Percentiles rank a stretch among this genome's conserved stretches.
phyloP scores from a whole-genome alignment of 2,888 invertebrate species.

The Lasioglossum pauxillum region DNA sequence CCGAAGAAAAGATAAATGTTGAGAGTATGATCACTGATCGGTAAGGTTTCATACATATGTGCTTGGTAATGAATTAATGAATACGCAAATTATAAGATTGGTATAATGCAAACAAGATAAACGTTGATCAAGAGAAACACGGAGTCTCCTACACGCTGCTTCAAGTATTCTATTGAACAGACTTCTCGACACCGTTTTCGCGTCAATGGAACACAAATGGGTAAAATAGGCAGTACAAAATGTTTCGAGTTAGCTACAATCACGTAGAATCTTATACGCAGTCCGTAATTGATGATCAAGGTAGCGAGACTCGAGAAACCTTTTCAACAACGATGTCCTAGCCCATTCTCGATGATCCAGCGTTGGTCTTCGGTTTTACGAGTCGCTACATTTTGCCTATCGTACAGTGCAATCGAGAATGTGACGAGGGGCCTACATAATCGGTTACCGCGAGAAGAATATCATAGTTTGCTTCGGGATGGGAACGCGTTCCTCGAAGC shows the following conservation, averaged over 20 bases:
- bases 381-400: background rate
- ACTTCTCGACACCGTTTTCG: conserved; percentile 41
- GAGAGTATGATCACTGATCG: background rate
- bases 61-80: background rate
- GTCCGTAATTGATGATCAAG: background rate
- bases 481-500: background rate
- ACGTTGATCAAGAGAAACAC: conserved; percentile 32
- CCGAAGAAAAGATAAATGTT: background rate
- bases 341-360: background rate
- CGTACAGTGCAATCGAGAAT: conserved; percentile 3
- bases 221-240: conserved; percentile 38
- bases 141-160: conserved; percentile 33
- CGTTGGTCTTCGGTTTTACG: background rate
- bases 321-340: background rate
- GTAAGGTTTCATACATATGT: background rate
- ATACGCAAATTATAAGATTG: background rate
- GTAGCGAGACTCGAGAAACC: background rate
- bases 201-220: conserved; percentile 62
- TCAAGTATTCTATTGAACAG: conserved; percentile 42
- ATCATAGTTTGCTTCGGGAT: background rate
- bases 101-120: conserved; percentile 26
- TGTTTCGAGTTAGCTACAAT: conserved; percentile 4
- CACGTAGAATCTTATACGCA: background rate
- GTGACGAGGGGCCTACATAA: background rate
- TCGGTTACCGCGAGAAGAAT: background rate